Conservation (phyloP, 2,888 invertebrate genomes). For the Neoaliturus tenellus region DNA sequence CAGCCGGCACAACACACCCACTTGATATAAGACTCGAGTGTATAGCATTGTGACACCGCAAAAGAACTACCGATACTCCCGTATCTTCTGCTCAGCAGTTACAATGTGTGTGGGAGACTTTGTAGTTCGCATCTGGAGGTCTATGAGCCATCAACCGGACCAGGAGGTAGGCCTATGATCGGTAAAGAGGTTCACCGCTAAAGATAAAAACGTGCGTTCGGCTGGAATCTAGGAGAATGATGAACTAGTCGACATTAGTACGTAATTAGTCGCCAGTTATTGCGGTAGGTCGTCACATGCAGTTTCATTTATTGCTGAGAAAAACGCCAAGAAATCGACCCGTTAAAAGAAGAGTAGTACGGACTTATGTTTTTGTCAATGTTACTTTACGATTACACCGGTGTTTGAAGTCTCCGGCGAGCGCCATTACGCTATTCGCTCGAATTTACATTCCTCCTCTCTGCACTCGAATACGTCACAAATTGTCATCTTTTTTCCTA, state of each 20-base stretch:
- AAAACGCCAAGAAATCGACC: constrained; percentile 56
- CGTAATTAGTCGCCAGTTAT: constrained; percentile 55
- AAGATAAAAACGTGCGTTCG: constrained; percentile 40
- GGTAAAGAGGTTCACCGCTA: constrained; percentile 47
- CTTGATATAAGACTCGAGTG: too few relatives aligned
- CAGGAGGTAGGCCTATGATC: constrained; percentile 5
- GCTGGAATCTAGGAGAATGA: constrained; percentile 53
- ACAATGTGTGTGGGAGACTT: neutral
- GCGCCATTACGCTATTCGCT: constrained; percentile 40
- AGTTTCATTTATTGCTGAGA: constrained; percentile 53
- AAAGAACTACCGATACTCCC: too few relatives aligned
- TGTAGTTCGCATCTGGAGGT: too few relatives aligned
- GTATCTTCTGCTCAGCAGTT: too few relatives aligned
- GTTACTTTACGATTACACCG: constrained; percentile 41
- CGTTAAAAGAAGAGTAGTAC: constrained; percentile 54
- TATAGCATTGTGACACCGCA: too few relatives aligned
- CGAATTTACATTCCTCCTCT: constrained; percentile 56
- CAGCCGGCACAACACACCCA: too few relatives aligned
- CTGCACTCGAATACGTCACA: constrained; percentile 54
- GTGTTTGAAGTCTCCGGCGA: constrained; percentile 52
- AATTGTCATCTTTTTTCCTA: constrained; percentile 49
- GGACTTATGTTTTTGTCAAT: constrained; percentile 56
- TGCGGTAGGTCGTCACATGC: constrained; percentile 57
- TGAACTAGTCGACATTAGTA: constrained; percentile 53
- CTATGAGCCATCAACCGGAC: neutral